Evolutionary conservation across 2,797 vertebrate species (phyloP), one percentile per base, ranked within the genome.

Genomic region (Tenualosa thibaudeaui): DNA sequence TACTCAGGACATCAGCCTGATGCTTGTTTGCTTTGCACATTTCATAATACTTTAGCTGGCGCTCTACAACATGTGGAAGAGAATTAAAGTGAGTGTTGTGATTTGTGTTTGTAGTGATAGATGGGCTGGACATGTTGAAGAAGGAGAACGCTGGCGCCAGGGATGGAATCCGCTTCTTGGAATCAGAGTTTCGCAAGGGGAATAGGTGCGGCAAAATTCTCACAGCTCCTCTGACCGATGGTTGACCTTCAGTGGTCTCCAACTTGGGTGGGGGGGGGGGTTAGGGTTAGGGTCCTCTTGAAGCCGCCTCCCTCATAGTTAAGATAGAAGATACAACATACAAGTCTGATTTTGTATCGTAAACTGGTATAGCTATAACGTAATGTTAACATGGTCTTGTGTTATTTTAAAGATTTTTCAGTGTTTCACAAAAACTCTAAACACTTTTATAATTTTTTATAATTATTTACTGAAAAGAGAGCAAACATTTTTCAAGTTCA

Each of bases 151-250:
- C 96, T 0, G 98, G 98, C 0, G 98, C 98, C 1, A 94, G 98
- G 60, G 98, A 99, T 81, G 94, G 97, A 81, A 99, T 99, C 91
- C 97, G 98, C 0, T 99, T 98, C 81, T 93, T 99, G 87, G 98
- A 99, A 90, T 95, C 97, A 0, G 98, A 99, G 84, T 99, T 99
- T 88, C 97, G 98, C 58, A 99, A 98, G 93, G 98, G 98, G 90
- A 99, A 99, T 95, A 96, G 98, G 98, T 99, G 86, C 87, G 91
- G 54, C 15, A 60, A 84, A 5, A 68, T 43, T 54, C 12, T 46
- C 40, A 81, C 17, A 12, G 19, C 31, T 26, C 3, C 13, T 5
- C 19, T 71, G 22, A 26, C 40, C 31, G 13, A 51, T 75, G 49
- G 22, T 6, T 58, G 13, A 78, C 31, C 62, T 65, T 58, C 17